These are phyloP conservation scores for Chascanopsetta lugubris DNA, from an alignment of 2,113 vertebrate genomes.

Conservation along the genomic window DNA sequence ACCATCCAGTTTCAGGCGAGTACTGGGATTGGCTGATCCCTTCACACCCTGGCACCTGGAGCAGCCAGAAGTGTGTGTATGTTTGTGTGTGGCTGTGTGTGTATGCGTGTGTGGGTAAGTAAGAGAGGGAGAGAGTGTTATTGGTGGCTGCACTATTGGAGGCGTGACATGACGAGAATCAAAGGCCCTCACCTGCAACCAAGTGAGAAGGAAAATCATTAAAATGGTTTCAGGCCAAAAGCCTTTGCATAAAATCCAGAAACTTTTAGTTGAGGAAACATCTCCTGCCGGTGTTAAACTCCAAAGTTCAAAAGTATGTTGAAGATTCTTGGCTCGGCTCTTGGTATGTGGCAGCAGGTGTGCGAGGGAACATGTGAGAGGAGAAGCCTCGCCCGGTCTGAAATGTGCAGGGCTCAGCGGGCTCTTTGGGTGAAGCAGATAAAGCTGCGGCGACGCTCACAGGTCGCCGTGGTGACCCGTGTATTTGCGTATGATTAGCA, in stretches of 20 bases:
- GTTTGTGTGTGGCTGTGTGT: slow-evolving; percentile 32
- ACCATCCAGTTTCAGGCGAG: slow-evolving; percentile 89
- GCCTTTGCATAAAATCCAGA: slow-evolving; percentile 81
- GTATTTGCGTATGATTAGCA: slow-evolving; percentile 72
- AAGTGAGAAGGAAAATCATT: slow-evolving; percentile 85
- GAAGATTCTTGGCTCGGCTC: slow-evolving; percentile 49
- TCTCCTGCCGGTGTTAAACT: slow-evolving; percentile 36
- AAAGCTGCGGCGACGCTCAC: slow-evolving; percentile 30
- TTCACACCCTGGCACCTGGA: slow-evolving; percentile 90
- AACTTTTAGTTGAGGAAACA: slow-evolving; percentile 60
- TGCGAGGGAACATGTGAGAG: slow-evolving; percentile 39
- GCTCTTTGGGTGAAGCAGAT: slow-evolving; percentile 26
- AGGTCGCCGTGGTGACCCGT: slow-evolving; percentile 44
- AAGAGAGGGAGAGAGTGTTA: slow-evolving; percentile 47
- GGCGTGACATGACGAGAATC: slow-evolving; percentile 86
- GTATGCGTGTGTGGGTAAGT: slow-evolving; percentile 24
- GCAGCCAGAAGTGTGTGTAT: slow-evolving; percentile 75
- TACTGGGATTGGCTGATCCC: slow-evolving; percentile 86
- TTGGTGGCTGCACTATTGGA: slow-evolving; percentile 78
- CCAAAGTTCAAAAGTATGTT: slow-evolving; percentile 54
- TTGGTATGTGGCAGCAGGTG: slow-evolving; percentile 46
- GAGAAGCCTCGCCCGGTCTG: slow-evolving; percentile 6
- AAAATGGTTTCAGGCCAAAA: slow-evolving; percentile 89
- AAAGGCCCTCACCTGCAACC: slow-evolving; percentile 88
- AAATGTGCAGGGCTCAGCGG: slow-evolving; percentile 6